A percentile compares a stretch with the other conserved stretches of the same genome.
phyloP scores from a whole-genome alignment of 2,797 vertebrate species.

The Tarsius wallacei region DNA sequence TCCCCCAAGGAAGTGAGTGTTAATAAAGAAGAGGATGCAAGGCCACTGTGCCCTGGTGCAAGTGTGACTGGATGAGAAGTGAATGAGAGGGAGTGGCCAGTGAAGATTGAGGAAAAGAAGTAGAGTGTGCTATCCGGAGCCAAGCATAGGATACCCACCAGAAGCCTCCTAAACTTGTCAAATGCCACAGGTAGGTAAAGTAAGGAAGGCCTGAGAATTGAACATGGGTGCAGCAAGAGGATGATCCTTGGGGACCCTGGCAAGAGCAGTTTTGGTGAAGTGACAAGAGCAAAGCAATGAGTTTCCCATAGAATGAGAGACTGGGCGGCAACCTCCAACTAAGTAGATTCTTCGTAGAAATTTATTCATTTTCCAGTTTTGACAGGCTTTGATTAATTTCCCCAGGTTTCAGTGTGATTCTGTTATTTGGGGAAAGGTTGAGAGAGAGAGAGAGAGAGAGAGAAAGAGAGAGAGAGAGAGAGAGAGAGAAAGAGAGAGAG shows the following conservation, averaged over 20 bases:
- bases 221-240: neutral
- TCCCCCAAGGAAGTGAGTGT: neutral
- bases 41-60: accelerated
- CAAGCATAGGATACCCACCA: neutral
- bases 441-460: neutral
- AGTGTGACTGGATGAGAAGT: accelerated
- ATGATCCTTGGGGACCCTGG: neutral
- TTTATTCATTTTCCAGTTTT: neutral
- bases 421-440: neutral
- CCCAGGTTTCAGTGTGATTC: neutral
- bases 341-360: neutral
- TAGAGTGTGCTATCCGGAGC: accelerated
- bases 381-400: neutral
- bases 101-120: neutral
- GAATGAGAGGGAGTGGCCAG: neutral
- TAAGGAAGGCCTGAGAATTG: neutral
- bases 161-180: neutral
- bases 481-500: too few species aligned
- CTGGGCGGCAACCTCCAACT: neutral
- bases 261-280: neutral
- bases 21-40: neutral
- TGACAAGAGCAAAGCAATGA: neutral
- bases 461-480: neutral
- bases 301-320: neutral
- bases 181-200: neutral